Evolutionary conservation across 2,113 vertebrate genomes (phyloP).

Genomic region (Uria aalge): DNA sequence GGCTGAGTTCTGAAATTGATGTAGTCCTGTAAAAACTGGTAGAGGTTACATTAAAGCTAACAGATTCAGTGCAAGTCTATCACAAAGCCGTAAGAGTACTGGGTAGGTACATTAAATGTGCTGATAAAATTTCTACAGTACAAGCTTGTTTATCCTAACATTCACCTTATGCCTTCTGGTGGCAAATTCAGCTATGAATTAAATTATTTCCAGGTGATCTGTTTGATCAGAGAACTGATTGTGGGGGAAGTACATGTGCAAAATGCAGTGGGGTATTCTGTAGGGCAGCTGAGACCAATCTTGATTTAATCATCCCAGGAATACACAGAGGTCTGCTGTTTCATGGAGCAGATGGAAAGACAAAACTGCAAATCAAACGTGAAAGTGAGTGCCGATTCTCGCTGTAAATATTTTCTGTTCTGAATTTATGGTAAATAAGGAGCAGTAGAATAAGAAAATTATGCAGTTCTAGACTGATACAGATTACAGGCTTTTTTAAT

Average conservation of each 20-base stretch:
- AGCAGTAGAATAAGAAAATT: neutral
- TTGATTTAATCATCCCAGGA: conserved; percentile 4
- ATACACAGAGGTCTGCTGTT: neutral
- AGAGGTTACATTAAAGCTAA: neutral
- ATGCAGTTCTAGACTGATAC: neutral
- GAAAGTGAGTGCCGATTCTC: neutral
- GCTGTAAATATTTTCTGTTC: neutral
- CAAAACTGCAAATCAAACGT: neutral
- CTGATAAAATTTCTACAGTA: neutral
- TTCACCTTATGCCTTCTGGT: neutral
- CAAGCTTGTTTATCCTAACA: neutral
- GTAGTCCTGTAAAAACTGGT: neutral
- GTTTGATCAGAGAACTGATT: neutral
- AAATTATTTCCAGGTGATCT: conserved; percentile 26
- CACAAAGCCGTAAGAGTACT: neutral
- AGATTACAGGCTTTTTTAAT: neutral
- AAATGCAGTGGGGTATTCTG: neutral
- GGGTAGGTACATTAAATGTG: neutral
- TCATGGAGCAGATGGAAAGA: neutral
- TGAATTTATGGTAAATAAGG: neutral
- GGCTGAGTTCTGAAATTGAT: neutral
- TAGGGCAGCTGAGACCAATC: neutral
- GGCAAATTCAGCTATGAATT: neutral
- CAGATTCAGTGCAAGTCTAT: neutral
- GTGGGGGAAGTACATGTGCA: neutral